Evolutionary conservation across 1,140 invertebrate species (phyloP), one percentile per base, ranked within the genome.

Genomic region (Rhynchophorus ferrugineus): DNA sequence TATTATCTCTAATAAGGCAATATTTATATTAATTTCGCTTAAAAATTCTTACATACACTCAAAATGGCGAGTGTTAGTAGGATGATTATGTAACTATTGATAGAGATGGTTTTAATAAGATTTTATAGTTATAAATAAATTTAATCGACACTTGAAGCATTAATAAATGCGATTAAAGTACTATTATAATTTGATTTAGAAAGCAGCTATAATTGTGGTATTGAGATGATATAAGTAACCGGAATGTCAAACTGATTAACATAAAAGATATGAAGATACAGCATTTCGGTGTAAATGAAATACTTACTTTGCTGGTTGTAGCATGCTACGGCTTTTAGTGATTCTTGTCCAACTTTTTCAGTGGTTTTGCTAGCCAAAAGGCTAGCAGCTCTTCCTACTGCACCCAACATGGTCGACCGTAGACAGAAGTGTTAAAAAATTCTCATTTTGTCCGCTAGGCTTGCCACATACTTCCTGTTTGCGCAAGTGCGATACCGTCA

Each of bases 311-410:
- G 49, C 49, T 54, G 54, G 56, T 57, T 62, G 54, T 57, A 60
- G 3, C 59, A 61, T 44, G 60, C 46, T 36, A 61, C 58, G 22
- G 61, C 61, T 62, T 70, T 69, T 16, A 65, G 35, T 13, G 62
- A 55, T 57, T 70, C 67, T 24, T 52, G 48, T 39, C 63, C 61
- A 50, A 70, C 50, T 63, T 69, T 69, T 64, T 69, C 68, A 16
- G 62, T 48, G 11, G 66, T 53, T 67, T 67, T 69, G 56, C 58
- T 60, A 68, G 67, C 66, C 63, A 70, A 65, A 61, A 68, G 66
- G 64, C 67, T 64, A 56, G 65, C 63, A 39, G 63, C 60, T 59
- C 67, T 61, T 60, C 60, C 60, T 54, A 68, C 62, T 39, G 67
- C 68, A 65, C 66, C 65, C 66, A 70, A 69, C 68, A 70, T 70